These are phyloP conservation scores for Numida meleagris DNA, from an alignment of 2,113 vertebrate species.

Conservation along the genomic window DNA sequence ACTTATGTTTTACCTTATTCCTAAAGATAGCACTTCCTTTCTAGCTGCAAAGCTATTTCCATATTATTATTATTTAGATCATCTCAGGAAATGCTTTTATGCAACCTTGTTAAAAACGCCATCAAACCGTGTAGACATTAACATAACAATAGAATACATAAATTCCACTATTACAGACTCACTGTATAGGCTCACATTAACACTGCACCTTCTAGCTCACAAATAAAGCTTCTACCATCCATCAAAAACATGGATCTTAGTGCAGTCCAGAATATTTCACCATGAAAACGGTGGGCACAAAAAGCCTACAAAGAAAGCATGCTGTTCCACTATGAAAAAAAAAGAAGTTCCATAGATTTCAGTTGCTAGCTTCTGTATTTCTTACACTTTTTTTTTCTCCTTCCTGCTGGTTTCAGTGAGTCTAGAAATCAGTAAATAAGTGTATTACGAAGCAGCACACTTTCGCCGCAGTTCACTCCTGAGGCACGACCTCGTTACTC, in stretches of 20 bases:
- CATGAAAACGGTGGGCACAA: background rate
- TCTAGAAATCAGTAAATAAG: background rate
- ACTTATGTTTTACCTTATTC: background rate
- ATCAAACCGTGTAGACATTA: background rate
- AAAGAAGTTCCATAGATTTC: background rate
- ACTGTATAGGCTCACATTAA: fast-evolving
- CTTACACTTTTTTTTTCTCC: background rate
- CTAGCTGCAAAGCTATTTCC: background rate
- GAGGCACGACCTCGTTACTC: background rate
- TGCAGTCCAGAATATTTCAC: background rate
- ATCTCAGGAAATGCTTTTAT: background rate
- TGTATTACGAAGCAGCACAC: background rate
- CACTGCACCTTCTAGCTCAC: background rate
- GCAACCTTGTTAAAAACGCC: background rate
- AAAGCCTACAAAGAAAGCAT: background rate
- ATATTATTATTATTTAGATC: background rate
- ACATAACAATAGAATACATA: background rate
- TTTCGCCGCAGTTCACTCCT: background rate
- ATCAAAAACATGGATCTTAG: fast-evolving
- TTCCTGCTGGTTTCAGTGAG: background rate
- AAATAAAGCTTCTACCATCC: background rate
- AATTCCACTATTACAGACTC: background rate
- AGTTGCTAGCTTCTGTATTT: background rate
- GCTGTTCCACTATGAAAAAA: background rate
- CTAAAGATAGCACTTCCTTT: background rate